These are phyloP conservation scores for Colostygia pectinataria DNA, from an alignment of 2,888 invertebrate species.

Conservation along the genomic window DNA sequence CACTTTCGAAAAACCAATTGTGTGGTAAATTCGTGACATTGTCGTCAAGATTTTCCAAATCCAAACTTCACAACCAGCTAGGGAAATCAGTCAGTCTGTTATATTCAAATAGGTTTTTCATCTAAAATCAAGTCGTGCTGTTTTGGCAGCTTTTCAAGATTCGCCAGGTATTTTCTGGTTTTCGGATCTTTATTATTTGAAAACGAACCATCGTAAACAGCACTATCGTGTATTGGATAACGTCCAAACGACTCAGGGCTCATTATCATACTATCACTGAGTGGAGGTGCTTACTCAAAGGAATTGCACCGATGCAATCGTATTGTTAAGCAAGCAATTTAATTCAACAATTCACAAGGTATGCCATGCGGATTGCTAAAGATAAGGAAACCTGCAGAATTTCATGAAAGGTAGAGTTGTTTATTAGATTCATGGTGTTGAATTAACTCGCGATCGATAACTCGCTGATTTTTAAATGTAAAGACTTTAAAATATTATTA, in stretches of 20 bases:
- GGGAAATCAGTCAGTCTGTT: constrained; percentile 42
- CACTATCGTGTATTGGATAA: constrained; percentile 37
- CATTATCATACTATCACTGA: constrained; percentile 32
- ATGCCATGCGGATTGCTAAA: constrained; percentile 12
- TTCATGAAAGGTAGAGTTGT: constrained; percentile 13
- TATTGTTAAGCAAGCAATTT: constrained; percentile 12
- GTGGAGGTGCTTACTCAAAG: constrained; percentile 30
- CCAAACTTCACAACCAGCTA: constrained; percentile 30
- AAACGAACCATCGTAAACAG: constrained; percentile 33
- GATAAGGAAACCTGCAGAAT: constrained; percentile 11
- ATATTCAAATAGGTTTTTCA: constrained; percentile 40
- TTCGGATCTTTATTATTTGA: constrained; percentile 31
- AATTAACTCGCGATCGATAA: too few species aligned
- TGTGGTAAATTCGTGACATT: constrained; percentile 32
- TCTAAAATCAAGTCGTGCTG: constrained; percentile 25
- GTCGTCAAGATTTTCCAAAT: constrained; percentile 29
- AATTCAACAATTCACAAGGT: too few species aligned
- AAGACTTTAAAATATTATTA: too few species aligned
- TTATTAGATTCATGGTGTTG: constrained; percentile 5
- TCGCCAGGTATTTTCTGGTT: constrained; percentile 35
- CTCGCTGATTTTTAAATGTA: too few species aligned
- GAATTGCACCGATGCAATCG: constrained; percentile 23
- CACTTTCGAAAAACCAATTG: constrained; percentile 29
- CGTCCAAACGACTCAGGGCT: constrained; percentile 35
- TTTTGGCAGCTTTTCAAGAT: constrained; percentile 41